Evolutionary conservation across 2,797 vertebrate genomes (phyloP).

Genomic region (Mus caroli): DNA sequence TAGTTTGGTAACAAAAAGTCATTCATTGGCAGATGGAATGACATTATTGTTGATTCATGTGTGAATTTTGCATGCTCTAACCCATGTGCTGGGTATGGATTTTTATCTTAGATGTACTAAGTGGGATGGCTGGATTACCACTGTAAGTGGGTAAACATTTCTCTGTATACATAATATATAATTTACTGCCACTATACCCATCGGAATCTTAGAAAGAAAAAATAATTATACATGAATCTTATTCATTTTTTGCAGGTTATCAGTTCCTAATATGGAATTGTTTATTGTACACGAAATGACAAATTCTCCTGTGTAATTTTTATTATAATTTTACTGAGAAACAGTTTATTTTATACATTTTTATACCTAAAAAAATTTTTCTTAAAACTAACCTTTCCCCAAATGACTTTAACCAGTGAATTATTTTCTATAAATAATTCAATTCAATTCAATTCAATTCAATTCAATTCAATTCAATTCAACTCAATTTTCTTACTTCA

Average conservation of each 20-base stretch:
- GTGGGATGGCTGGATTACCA: background rate
- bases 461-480: no score
- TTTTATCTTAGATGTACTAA: background rate
- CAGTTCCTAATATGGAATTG: background rate
- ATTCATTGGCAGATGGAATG: background rate
- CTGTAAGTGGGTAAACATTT: background rate
- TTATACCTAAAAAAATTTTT: background rate
- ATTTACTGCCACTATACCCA: background rate
- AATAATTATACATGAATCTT: background rate
- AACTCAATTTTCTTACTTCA: no score
- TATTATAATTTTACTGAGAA: background rate
- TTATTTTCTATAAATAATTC: background rate
- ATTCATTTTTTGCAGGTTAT: background rate
- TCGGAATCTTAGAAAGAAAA: constrained; percentile 13
- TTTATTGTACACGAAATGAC: background rate
- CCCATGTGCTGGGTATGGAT: background rate
- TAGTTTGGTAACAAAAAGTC: background rate
- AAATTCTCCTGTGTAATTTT: background rate
- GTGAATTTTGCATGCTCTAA: background rate
- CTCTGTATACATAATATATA: background rate
- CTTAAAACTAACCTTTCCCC: background rate
- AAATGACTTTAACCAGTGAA: background rate
- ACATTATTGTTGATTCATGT: background rate
- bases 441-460: no score
- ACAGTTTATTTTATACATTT: background rate